These are phyloP conservation scores for Drosophila acutilabella DNA, from an alignment of 2,888 invertebrate species.

Conservation along the genomic window DNA sequence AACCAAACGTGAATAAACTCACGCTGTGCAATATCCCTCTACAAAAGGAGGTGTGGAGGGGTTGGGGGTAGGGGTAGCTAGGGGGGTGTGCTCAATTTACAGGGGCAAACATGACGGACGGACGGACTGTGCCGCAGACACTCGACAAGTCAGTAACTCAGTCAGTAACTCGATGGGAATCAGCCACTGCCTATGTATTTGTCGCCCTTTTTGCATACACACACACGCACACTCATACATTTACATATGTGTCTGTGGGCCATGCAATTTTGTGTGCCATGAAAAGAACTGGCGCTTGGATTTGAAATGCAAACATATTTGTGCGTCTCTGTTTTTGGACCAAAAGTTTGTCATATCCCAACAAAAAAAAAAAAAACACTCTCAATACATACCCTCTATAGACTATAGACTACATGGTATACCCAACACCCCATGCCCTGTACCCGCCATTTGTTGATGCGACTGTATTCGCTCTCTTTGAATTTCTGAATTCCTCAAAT, in stretches of 20 bases:
- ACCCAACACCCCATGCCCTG: background rate
- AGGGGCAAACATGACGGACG: conserved; percentile 65
- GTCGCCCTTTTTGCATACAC: conserved; percentile 19
- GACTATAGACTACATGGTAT: background rate
- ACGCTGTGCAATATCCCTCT: conserved; percentile 13
- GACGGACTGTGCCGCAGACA: conserved; percentile 26
- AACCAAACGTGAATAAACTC: conserved; percentile 76
- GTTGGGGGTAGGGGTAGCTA: background rate
- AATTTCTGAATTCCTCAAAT: conserved; percentile 67
- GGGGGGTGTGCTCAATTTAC: conserved; percentile 64
- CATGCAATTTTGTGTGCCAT: conserved; percentile 42
- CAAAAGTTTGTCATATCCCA: conserved; percentile 1
- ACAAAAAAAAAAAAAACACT: background rate
- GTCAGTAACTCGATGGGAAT: conserved; percentile 11
- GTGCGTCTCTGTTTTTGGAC: conserved; percentile 23
- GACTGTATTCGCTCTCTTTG: conserved; percentile 30
- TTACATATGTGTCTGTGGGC: conserved; percentile 6
- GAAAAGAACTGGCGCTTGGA: conserved; percentile 53
- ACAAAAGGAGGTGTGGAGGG: background rate
- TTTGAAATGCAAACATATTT: conserved; percentile 76
- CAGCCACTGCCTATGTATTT: conserved; percentile 6
- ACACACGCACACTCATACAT: background rate
- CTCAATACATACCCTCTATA: no score
- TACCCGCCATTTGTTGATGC: conserved; percentile 33
- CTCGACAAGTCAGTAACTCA: conserved; percentile 28